Evolutionary conservation across 2,113 vertebrate species (phyloP).

Genomic region (Anhinga anhinga): DNA sequence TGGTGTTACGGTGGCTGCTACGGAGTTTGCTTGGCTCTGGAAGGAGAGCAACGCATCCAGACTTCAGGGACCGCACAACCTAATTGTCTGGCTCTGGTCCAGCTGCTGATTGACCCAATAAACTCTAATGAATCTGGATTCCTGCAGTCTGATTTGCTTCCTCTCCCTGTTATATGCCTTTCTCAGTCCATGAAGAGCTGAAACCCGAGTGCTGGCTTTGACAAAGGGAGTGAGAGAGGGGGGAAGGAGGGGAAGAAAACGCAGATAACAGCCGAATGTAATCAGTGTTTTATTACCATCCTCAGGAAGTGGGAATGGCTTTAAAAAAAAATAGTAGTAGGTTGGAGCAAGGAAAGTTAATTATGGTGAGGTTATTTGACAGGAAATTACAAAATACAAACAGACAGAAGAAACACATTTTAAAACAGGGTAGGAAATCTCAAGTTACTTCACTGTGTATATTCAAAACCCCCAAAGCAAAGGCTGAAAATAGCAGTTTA

Average conservation of each 20-base stretch:
- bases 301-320: constrained; percentile 76
- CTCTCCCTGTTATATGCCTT: constrained; percentile 16
- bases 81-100: constrained; percentile 49
- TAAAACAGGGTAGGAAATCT: constrained; percentile 77
- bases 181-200: constrained; percentile 31
- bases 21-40: background rate
- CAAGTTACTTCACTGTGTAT: constrained; percentile 72
- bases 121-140: constrained; percentile 68
- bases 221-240: constrained; percentile 49
- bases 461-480: constrained; percentile 76
- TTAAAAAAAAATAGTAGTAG: constrained; percentile 7
- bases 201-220: constrained; percentile 59
- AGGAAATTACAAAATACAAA: constrained; percentile 85
- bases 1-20: background rate
- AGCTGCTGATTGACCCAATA: constrained; percentile 67
- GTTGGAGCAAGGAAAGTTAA: constrained; percentile 80
- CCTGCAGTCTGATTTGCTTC: constrained; percentile 70
- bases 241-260: constrained; percentile 43
- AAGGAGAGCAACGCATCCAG: background rate
- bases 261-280: constrained; percentile 76
- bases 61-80: background rate
- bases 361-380: constrained; percentile 80
- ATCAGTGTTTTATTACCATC: constrained; percentile 83
- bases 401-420: constrained; percentile 80
- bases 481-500: constrained; percentile 80